These are phyloP conservation scores for Lophius americanus DNA, from an alignment of 2,797 vertebrate genomes.

Conservation along the genomic window DNA sequence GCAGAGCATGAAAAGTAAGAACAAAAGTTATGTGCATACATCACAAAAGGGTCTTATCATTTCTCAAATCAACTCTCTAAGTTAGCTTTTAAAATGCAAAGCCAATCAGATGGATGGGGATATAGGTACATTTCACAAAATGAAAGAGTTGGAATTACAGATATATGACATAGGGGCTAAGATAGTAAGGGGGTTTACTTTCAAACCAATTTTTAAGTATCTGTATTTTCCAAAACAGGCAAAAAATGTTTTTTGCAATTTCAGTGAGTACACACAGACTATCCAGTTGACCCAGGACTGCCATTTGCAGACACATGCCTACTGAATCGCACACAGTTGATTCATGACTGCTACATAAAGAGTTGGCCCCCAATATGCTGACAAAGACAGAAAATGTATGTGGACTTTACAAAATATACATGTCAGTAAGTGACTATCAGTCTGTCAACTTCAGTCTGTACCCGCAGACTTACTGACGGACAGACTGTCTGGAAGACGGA, in stretches of 20 bases:
- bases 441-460: slow-evolving; percentile 56
- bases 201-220: neutral
- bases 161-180: too few relatives aligned
- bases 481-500: neutral
- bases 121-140: neutral
- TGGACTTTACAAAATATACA: slow-evolving; percentile 66
- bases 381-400: slow-evolving; percentile 38
- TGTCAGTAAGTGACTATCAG: slow-evolving; percentile 5
- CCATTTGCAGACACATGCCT: neutral
- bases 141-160: neutral
- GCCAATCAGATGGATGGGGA: neutral
- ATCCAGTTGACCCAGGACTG: slow-evolving; percentile 24
- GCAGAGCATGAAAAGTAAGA: slow-evolving; percentile 5
- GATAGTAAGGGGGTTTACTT: too few relatives aligned
- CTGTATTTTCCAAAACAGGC: neutral
- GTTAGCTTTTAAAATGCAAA: neutral
- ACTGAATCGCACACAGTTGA: slow-evolving; percentile 26
- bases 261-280: neutral
- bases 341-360: slow-evolving; percentile 60
- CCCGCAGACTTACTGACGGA: slow-evolving; percentile 70
- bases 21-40: slow-evolving; percentile 1
- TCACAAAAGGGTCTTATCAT: slow-evolving; percentile 21
- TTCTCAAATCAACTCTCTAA: neutral
- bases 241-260: neutral
- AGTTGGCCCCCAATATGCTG: slow-evolving; percentile 28